These are phyloP conservation scores for Chaetops frenatus DNA, from an alignment of 2,113 vertebrate genomes.

Conservation along the genomic window DNA sequence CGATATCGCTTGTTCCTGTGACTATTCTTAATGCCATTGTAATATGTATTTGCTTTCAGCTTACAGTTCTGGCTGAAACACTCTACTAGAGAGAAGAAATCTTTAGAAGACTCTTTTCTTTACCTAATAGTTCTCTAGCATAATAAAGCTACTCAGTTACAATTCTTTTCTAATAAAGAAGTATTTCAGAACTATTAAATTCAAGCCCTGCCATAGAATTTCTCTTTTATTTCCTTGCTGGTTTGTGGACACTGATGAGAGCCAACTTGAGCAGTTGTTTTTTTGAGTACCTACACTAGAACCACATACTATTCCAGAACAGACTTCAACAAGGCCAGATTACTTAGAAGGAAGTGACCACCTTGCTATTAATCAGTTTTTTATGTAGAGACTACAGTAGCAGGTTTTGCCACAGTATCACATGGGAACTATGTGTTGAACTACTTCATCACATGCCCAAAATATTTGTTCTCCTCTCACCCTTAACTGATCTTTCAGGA, in stretches of 20 bases:
- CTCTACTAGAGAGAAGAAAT: neutral
- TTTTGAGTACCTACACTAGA: neutral
- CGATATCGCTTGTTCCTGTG: neutral
- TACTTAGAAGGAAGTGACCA: neutral
- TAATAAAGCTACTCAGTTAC: neutral
- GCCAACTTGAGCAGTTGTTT: neutral
- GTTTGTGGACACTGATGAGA: neutral
- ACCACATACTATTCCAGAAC: neutral
- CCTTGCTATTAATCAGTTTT: neutral
- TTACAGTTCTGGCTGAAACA: neutral
- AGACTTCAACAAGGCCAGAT: neutral
- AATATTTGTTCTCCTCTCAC: neutral
- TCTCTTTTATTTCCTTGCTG: neutral
- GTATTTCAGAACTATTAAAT: neutral
- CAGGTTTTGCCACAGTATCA: neutral
- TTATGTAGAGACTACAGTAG: neutral
- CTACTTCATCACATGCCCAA: neutral
- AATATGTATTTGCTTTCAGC: neutral
- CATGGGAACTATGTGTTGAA: neutral
- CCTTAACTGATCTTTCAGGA: neutral
- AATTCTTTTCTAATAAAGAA: neutral
- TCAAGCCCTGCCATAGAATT: neutral
- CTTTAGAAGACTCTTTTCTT: neutral
- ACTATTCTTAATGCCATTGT: neutral
- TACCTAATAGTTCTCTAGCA: neutral